Percentiles rank a stretch among this genome's conserved stretches.
phyloP scores from a whole-genome alignment of 2,113 vertebrate species.

The Pteronura brasiliensis region DNA sequence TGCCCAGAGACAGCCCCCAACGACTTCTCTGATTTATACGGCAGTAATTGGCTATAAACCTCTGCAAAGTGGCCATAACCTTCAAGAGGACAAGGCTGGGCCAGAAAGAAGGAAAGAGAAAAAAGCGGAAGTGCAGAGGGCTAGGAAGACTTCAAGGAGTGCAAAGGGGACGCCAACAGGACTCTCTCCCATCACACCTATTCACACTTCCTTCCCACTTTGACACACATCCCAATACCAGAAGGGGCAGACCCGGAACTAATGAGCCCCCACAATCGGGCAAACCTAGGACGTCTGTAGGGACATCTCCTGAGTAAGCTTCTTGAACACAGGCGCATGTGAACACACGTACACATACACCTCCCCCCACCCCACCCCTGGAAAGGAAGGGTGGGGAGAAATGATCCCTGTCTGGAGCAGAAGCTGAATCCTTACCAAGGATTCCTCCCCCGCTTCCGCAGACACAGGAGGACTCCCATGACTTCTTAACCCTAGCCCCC shows the following conservation, averaged over 20 bases:
- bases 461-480: not conserved
- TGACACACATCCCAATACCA: not conserved
- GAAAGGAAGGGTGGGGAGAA: not conserved
- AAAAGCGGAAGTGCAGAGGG: slow-evolving; percentile 1
- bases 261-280: accelerated
- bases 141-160: not conserved
- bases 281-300: not conserved
- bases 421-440: not conserved
- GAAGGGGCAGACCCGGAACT: not conserved
- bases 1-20: slow-evolving; percentile 70
- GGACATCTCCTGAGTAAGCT: not conserved
- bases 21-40: slow-evolving; percentile 78
- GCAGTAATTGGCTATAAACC: slow-evolving; percentile 84
- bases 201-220: not conserved
- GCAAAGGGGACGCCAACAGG: not conserved
- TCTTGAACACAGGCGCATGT: accelerated
- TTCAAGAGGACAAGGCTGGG: not conserved
- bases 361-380: not conserved
- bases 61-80: slow-evolving; percentile 78
- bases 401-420: not conserved
- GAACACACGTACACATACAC: not conserved
- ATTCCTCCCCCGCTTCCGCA: not conserved
- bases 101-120: not conserved
- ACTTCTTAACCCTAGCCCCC: not conserved
- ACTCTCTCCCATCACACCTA: not conserved